These are phyloP conservation scores for Geothlypis trichas DNA, from an alignment of 2,113 vertebrate genomes.

Conservation along the genomic window DNA sequence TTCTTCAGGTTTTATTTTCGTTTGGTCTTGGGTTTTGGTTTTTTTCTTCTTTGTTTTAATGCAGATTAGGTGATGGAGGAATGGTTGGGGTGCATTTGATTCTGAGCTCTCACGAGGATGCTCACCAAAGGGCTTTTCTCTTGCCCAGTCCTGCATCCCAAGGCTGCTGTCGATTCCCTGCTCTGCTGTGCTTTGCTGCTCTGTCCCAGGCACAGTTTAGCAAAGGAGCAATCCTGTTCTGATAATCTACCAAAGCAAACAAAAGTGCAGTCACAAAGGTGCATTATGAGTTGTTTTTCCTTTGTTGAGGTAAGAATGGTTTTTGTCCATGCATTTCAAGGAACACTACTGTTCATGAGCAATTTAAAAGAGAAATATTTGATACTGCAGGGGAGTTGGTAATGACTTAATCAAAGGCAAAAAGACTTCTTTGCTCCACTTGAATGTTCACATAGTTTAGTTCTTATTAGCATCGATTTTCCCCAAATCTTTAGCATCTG, in stretches of 20 bases:
- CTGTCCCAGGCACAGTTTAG: background rate
- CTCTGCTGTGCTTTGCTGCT: background rate
- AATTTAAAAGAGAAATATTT: slow-evolving; percentile 1
- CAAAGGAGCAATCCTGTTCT: background rate
- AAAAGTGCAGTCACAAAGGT: background rate
- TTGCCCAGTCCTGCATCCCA: background rate
- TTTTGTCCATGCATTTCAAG: background rate
- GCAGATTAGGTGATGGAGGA: background rate
- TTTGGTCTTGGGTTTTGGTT: background rate
- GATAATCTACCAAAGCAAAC: background rate
- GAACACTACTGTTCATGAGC: background rate
- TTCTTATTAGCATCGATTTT: slow-evolving; percentile 19
- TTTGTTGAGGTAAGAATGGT: background rate
- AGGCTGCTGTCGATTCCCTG: background rate
- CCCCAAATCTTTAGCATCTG: background rate
- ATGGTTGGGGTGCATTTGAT: background rate
- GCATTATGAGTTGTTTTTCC: background rate
- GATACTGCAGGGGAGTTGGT: background rate
- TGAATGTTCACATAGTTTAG: background rate
- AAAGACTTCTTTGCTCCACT: background rate
- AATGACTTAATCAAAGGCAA: slow-evolving; percentile 27
- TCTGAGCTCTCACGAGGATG: background rate
- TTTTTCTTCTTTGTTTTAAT: background rate
- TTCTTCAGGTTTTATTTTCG: background rate
- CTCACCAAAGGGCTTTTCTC: background rate